Percentiles rank a stretch among this genome's conserved stretches.
Evolutionary conservation across 1,140 invertebrate genomes (phyloP).

Genomic region (Andrena cerasifolii): DNA sequence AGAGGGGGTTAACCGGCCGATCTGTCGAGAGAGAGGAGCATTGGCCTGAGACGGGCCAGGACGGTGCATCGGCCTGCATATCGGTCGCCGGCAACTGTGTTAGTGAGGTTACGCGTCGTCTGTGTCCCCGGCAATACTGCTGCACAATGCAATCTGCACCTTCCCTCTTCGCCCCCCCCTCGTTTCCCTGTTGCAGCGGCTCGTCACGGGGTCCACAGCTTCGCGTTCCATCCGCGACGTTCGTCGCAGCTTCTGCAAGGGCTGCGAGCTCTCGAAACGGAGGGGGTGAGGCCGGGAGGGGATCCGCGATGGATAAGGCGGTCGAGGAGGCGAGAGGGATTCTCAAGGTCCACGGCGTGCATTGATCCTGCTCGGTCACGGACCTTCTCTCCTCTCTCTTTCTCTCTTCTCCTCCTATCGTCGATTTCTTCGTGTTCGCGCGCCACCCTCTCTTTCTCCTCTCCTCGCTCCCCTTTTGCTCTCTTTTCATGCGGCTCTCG

Average conservation of each 20-base stretch:
- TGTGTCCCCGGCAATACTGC: conserved; percentile 52
- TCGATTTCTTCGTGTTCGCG: conserved; percentile 30
- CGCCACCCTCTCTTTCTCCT: conserved; percentile 26
- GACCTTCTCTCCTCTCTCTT: conserved; percentile 70
- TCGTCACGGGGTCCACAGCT: conserved; percentile 33
- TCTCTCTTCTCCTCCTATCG: conserved; percentile 27
- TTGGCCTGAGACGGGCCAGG: conserved; percentile 62
- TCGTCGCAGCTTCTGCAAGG: conserved; percentile 49
- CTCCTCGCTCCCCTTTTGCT: conserved; percentile 24
- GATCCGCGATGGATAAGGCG: conserved; percentile 46
- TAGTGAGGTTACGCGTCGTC: conserved; percentile 61
- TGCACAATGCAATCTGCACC: conserved; percentile 66
- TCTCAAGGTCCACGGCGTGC: conserved; percentile 81
- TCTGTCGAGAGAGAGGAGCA: conserved; percentile 51
- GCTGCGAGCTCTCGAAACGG: conserved; percentile 34
- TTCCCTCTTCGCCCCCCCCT: conserved; percentile 25
- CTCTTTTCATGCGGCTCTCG: background rate
- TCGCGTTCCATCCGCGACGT: conserved; percentile 28
- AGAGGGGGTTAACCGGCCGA: conserved; percentile 17
- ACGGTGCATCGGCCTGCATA: conserved; percentile 70
- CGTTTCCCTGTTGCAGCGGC: background rate
- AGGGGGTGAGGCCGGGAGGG: conserved; percentile 31
- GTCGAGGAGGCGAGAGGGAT: conserved; percentile 46
- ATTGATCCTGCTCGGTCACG: conserved; percentile 81
- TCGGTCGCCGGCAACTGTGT: conserved; percentile 49